phyloP scores from a whole-genome alignment of 2,888 invertebrate species.

The Patella ulyssiponensis region DNA sequence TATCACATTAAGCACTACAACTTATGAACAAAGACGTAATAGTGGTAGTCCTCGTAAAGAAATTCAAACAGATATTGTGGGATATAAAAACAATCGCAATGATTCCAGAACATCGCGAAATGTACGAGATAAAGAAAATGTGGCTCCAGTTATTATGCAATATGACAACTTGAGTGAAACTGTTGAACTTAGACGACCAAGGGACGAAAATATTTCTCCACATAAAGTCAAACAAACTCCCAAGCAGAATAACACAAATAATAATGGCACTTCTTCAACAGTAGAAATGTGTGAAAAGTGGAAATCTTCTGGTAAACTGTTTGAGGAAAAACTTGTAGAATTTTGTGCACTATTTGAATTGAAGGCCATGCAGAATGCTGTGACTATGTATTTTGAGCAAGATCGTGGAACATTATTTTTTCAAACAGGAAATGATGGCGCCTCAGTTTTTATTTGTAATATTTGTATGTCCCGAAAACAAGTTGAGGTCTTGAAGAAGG shows the following conservation, averaged over 20 bases:
- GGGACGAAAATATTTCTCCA: conserved; percentile 31
- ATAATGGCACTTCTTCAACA: conserved; percentile 19
- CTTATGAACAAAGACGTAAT: conserved; percentile 5
- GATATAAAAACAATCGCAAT: conserved; percentile 23
- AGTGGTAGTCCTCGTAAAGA: conserved; percentile 26
- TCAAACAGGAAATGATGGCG: conserved; percentile 52
- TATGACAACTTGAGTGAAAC: conserved; percentile 40
- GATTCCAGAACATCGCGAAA: conserved; percentile 1
- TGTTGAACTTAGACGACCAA: conserved; percentile 35
- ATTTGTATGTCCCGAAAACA: conserved; percentile 65
- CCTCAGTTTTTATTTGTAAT: conserved; percentile 59
- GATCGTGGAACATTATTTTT: conserved; percentile 66
- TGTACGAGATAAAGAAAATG: conserved; percentile 35
- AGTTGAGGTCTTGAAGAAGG: conserved; percentile 53
- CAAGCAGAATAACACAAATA: conserved; percentile 14
- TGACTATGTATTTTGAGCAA: conserved; percentile 67
- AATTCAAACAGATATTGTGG: conserved; percentile 10
- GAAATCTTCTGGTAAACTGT: conserved; percentile 42
- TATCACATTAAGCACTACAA: background rate
- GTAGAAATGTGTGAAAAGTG: conserved; percentile 44
- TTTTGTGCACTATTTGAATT: conserved; percentile 54
- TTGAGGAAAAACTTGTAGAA: conserved; percentile 43
- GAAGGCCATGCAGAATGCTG: conserved; percentile 50
- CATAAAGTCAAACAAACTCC: conserved; percentile 28
- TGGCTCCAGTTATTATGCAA: conserved; percentile 42